A percentile compares a stretch with the other conserved stretches of the same genome.
Evolutionary conservation across 2,888 invertebrate species (phyloP).

Genomic region (Acanthosepion pharaonis): DNA sequence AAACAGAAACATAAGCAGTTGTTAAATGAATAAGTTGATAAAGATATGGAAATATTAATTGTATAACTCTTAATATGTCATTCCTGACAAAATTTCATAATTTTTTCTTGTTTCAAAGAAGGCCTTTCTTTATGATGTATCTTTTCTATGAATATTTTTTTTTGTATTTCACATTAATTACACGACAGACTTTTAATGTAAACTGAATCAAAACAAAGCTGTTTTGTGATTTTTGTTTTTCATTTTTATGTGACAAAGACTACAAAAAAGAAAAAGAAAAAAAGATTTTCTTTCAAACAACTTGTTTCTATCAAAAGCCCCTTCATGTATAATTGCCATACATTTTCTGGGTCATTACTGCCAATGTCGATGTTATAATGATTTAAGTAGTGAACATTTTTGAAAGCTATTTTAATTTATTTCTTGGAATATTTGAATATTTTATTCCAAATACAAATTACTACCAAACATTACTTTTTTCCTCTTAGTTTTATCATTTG

Average conservation of each 20-base stretch:
- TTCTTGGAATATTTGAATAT: neutral
- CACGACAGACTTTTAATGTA: neutral
- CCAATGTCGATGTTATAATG: neutral
- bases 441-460: neutral
- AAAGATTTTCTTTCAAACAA: neutral
- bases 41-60: neutral
- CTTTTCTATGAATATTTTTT: neutral
- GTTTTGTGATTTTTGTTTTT: neutral
- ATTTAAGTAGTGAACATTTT: too few relatives aligned
- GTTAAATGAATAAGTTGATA: neutral
- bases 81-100: neutral
- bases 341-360: neutral
- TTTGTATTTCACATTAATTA: neutral
- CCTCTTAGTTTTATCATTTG: too few relatives aligned
- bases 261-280: neutral
- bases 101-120: neutral
- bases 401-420: too few relatives aligned
- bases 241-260: neutral
- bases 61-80: neutral
- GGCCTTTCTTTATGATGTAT: neutral
- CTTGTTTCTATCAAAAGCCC: neutral
- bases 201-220: neutral
- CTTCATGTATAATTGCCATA: neutral
- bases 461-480: too few relatives aligned
- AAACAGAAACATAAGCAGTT: neutral